Conservation (phyloP, 2,113 vertebrate genomes). For the Gambusia holbrooki region DNA sequence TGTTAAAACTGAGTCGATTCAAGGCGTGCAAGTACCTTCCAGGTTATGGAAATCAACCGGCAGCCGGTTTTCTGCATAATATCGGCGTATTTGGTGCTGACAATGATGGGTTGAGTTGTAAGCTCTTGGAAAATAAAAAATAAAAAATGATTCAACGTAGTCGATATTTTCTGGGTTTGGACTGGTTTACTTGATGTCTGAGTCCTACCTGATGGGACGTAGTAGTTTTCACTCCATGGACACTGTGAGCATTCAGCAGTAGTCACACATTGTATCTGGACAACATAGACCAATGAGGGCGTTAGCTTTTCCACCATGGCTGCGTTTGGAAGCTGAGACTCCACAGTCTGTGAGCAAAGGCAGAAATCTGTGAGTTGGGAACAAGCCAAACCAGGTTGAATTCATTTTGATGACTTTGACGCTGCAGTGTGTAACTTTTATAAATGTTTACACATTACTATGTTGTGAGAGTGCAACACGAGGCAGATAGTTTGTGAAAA, state of each 20-base stretch:
- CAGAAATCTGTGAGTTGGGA: neutral
- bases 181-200: neutral
- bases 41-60: slow-evolving; percentile 41
- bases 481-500: too few species aligned
- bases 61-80: neutral
- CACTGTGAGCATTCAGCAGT: slow-evolving; percentile 55
- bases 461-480: too few species aligned
- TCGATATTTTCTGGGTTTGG: neutral
- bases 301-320: slow-evolving; percentile 41
- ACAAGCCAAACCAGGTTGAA: neutral
- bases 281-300: slow-evolving; percentile 57
- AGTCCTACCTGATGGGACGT: slow-evolving; percentile 65
- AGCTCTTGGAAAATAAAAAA: slow-evolving; percentile 67
- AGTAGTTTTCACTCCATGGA: slow-evolving; percentile 50
- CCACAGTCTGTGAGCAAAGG: slow-evolving; percentile 16
- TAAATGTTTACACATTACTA: too few species aligned
- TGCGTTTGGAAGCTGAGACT: neutral
- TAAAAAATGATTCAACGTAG: neutral
- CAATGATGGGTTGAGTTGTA: slow-evolving; percentile 47
- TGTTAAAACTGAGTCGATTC: neutral
- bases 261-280: slow-evolving; percentile 62
- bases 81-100: slow-evolving; percentile 7
- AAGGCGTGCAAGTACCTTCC: slow-evolving; percentile 38
- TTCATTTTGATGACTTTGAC: too few species aligned
- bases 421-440: too few species aligned